Evolutionary conservation across 1,140 invertebrate genomes (phyloP).

Genomic region (Orchesella cincta): DNA sequence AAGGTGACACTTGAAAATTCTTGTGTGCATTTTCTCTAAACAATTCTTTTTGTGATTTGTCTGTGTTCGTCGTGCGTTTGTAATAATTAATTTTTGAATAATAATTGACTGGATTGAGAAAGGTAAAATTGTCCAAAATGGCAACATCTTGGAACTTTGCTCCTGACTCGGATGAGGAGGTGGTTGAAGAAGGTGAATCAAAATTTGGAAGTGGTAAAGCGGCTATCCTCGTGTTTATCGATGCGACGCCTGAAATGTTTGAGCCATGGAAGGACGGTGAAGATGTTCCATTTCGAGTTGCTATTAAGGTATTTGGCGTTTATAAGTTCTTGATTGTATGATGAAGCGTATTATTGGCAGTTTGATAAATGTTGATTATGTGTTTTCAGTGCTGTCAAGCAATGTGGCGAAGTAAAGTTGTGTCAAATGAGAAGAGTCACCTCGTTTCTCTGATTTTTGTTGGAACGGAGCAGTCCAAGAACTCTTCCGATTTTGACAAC

Average conservation of each 20-base stretch:
- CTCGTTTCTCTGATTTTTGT: slow-evolving; percentile 35
- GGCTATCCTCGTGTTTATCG: slow-evolving; percentile 36
- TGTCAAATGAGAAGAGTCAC: slow-evolving; percentile 35
- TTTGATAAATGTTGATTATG: background rate
- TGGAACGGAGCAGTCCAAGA: slow-evolving; percentile 41
- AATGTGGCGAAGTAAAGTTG: slow-evolving; percentile 37
- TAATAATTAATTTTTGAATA: too few species aligned
- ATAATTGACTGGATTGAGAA: too few species aligned
- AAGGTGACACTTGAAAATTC: too few species aligned
- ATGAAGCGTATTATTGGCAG: background rate
- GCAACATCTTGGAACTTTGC: background rate
- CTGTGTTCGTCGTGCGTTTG: too few species aligned
- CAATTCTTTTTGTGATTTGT: too few species aligned
- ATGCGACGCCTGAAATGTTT: slow-evolving; percentile 43
- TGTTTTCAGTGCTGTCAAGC: slow-evolving; percentile 38
- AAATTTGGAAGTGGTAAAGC: background rate
- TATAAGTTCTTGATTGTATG: background rate
- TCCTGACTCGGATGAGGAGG: slow-evolving; percentile 32
- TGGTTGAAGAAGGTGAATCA: slow-evolving; percentile 28
- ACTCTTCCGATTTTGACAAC: slow-evolving; percentile 30
- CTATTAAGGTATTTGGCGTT: slow-evolving; percentile 47
- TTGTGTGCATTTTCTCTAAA: too few species aligned
- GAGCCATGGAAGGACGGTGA: slow-evolving; percentile 32
- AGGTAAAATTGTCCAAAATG: too few species aligned
- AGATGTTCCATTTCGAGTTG: slow-evolving; percentile 36